Evolutionary conservation across 1,140 invertebrate species (phyloP).

Genomic region (Ceratosolen solmsi): DNA sequence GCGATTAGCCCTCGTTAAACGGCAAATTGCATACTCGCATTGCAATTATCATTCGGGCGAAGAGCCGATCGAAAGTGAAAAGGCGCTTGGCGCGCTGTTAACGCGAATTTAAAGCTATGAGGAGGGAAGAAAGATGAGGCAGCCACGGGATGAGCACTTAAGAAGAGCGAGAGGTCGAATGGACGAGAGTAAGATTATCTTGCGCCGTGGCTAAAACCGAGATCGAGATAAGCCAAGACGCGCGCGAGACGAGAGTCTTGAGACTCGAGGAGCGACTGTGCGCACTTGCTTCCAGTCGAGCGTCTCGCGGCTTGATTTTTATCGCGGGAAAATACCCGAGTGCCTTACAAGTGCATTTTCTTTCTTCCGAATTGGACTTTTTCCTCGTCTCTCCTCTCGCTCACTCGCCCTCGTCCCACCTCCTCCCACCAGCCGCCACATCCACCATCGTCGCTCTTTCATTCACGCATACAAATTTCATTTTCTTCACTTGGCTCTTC

Average conservation of each 20-base stretch:
- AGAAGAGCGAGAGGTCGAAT: neutral
- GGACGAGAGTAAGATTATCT: slow-evolving; percentile 5
- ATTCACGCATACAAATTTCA: too few relatives aligned
- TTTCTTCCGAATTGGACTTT: slow-evolving; percentile 11
- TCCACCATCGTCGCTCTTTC: too few relatives aligned
- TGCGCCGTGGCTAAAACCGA: neutral
- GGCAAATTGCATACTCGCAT: too few relatives aligned
- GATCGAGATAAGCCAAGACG: slow-evolving; percentile 42
- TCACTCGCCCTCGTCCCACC: neutral
- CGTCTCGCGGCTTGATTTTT: slow-evolving; percentile 17
- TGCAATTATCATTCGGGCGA: too few relatives aligned
- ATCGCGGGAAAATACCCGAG: slow-evolving; percentile 31
- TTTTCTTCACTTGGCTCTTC: neutral
- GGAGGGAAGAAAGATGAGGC: neutral
- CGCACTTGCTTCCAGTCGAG: slow-evolving; percentile 35
- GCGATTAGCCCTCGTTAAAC: too few relatives aligned
- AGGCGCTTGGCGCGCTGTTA: too few relatives aligned
- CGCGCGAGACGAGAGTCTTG: slow-evolving; percentile 10
- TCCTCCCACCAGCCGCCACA: neutral
- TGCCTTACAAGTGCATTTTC: neutral
- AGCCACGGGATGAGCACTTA: neutral
- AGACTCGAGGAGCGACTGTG: slow-evolving; percentile 15
- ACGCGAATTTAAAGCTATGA: too few relatives aligned
- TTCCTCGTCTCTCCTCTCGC: neutral
- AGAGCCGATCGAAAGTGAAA: too few relatives aligned